Percentiles rank a stretch among this genome's conserved stretches.
Conservation (phyloP, 1,140 invertebrate species). For the Drosophila pandora region DNA sequence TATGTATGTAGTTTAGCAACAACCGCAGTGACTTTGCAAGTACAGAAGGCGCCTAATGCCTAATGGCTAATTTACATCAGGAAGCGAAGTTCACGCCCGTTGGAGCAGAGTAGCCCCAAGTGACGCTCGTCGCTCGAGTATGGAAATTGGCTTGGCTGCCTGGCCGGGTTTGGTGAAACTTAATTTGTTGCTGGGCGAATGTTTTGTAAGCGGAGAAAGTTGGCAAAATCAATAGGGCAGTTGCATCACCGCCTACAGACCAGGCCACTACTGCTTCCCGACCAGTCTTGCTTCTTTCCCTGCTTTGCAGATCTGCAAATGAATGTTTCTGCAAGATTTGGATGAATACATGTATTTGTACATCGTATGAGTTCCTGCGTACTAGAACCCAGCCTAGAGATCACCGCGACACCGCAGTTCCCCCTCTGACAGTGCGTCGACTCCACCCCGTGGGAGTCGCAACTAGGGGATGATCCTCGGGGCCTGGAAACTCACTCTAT, state of each 20-base stretch:
- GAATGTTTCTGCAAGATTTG: conserved; percentile 36
- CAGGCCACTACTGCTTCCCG: background rate
- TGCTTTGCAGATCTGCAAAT: conserved; percentile 19
- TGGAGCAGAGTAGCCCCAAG: background rate
- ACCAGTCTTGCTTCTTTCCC: background rate
- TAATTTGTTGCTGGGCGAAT: conserved; percentile 15
- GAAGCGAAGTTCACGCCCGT: conserved; percentile 47
- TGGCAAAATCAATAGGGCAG: conserved; percentile 77
- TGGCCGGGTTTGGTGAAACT: conserved; percentile 39
- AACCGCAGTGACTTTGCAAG: conserved; percentile 44
- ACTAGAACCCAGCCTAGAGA: conserved; percentile 21
- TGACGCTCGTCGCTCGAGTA: conserved; percentile 15
- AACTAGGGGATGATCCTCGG: background rate
- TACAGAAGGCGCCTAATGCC: conserved; percentile 13
- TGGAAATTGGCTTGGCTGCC: conserved; percentile 8
- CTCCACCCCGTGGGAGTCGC: too few relatives aligned
- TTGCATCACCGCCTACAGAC: conserved; percentile 40
- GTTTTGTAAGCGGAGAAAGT: conserved; percentile 64
- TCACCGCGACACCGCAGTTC: conserved; percentile 19
- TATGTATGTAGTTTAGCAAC: background rate
- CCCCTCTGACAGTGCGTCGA: background rate
- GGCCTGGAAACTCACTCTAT: conserved; percentile 32
- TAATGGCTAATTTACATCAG: conserved; percentile 47
- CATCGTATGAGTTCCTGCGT: conserved; percentile 3
- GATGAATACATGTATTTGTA: background rate